phyloP scores from a whole-genome alignment of 2,113 vertebrate genomes.

The Tylochromis polylepis region DNA sequence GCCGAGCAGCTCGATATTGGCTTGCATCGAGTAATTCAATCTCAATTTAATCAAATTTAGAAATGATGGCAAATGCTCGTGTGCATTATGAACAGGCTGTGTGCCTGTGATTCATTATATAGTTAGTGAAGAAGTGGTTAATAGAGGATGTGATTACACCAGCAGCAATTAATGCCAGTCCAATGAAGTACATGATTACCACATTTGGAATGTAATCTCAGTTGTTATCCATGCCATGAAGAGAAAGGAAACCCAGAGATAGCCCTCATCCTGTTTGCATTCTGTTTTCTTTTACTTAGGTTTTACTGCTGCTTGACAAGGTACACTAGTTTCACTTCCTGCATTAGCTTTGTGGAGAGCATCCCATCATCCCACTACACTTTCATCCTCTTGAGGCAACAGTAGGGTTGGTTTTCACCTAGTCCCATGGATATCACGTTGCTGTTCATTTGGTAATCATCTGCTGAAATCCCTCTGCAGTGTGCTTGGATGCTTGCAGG shows the following conservation, averaged over 20 bases:
- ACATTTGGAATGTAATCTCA: conserved; percentile 32
- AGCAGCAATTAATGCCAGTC: conserved; percentile 39
- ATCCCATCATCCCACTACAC: neutral
- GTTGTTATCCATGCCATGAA: neutral
- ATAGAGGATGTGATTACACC: conserved; percentile 44
- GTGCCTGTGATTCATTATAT: conserved; percentile 28
- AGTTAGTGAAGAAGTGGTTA: conserved; percentile 25
- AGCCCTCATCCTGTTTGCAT: neutral
- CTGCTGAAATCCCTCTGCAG: neutral
- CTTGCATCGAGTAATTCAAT: conserved; percentile 32
- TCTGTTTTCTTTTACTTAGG: conserved; percentile 1
- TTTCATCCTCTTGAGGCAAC: neutral
- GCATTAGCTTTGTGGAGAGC: conserved; percentile 1
- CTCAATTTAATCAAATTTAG: conserved; percentile 37
- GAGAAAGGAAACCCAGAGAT: neutral
- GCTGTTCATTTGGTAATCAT: neutral
- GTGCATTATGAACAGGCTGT: conserved; percentile 15
- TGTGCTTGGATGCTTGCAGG: neutral
- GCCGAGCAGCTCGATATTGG: neutral
- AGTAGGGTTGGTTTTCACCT: neutral
- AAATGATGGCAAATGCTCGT: conserved; percentile 6
- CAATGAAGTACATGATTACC: conserved; percentile 39
- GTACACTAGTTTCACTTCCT: conserved; percentile 20
- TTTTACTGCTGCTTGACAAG: neutral
- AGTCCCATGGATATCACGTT: neutral